These are phyloP conservation scores for Euthynnus affinis DNA, from an alignment of 2,797 vertebrate species.

Conservation along the genomic window DNA sequence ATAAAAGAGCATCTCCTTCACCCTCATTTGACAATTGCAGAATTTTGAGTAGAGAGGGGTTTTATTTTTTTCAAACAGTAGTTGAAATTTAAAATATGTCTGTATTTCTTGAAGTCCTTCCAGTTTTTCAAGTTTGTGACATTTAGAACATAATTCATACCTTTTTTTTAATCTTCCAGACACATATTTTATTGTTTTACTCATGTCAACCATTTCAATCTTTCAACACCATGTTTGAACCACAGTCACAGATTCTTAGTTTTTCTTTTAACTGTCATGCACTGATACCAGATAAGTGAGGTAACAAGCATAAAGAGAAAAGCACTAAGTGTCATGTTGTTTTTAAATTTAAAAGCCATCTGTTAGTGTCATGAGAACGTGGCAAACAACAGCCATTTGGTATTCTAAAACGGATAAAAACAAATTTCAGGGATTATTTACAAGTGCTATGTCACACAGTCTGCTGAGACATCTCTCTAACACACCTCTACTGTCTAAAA, in stretches of 20 bases:
- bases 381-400: background rate
- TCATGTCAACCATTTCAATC: background rate
- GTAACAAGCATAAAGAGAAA: background rate
- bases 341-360: background rate
- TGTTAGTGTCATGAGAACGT: background rate
- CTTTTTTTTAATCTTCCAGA: background rate
- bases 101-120: background rate
- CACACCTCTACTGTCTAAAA: background rate
- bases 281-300: no score
- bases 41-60: no score
- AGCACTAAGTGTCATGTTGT: background rate
- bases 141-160: background rate
- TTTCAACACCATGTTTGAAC: background rate
- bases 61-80: no score
- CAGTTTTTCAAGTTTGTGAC: no score
- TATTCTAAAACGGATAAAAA: background rate
- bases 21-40: no score
- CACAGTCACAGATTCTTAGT: background rate
- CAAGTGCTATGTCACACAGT: background rate
- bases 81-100: no score
- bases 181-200: background rate
- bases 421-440: conserved; percentile 1
- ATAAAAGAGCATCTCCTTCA: no score
- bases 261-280: background rate
- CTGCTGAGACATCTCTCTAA: conserved; percentile 23